Evolutionary conservation across 1,140 invertebrate species (phyloP).

Genomic region (Monomorium pharaonis): DNA sequence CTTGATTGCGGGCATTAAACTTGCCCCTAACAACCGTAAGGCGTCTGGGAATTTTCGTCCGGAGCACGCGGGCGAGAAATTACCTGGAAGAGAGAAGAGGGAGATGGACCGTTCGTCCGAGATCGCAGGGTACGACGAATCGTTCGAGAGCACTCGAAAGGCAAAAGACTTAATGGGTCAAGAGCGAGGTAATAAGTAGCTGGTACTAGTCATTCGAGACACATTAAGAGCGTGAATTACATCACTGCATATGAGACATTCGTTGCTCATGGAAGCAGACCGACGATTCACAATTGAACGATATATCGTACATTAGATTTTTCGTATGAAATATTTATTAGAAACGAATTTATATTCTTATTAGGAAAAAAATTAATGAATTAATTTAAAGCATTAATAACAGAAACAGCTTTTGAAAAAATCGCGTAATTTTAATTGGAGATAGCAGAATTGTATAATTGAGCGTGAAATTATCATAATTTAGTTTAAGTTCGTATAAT

Average conservation of each 20-base stretch:
- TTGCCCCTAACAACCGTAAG: conserved; percentile 31
- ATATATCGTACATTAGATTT: neutral
- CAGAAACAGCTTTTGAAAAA: neutral
- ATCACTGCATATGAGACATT: conserved; percentile 4
- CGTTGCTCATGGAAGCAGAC: neutral
- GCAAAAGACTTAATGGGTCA: conserved; percentile 46
- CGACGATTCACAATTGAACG: neutral
- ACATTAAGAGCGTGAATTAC: conserved; percentile 40
- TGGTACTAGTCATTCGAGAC: conserved; percentile 22
- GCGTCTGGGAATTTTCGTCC: conserved; percentile 64
- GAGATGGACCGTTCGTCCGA: conserved; percentile 6
- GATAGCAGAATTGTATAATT: neutral
- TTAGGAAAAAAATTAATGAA: neutral
- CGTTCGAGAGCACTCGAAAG: conserved; percentile 14
- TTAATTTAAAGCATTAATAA: neutral
- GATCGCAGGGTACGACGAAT: conserved; percentile 17
- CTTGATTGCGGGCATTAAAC: conserved; percentile 62
- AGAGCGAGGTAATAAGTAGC: conserved; percentile 39
- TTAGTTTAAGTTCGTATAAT: neutral
- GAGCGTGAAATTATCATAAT: conserved; percentile 2
- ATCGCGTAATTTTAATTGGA: neutral
- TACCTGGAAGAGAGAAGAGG: neutral
- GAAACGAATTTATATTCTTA: neutral
- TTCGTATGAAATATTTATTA: neutral
- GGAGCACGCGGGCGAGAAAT: neutral